Base-by-base conservation (phyloP, 2,888 invertebrate genomes). In the Chloroclystis v-ata region DNA sequence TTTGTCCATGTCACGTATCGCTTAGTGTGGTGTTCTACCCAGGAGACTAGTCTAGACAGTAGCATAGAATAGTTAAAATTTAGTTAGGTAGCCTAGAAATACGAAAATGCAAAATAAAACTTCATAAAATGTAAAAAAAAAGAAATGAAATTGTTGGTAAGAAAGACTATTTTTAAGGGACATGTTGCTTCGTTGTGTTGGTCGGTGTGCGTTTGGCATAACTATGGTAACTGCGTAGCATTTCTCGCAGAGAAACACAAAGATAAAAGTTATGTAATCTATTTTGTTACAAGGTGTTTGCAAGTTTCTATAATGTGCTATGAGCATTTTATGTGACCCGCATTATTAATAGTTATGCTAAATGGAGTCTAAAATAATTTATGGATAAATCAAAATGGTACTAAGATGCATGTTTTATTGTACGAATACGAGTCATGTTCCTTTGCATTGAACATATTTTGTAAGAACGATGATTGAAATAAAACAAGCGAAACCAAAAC, bases 111-210 rank as follows among this genome's bases (percentile, higher is more conserved):
- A 87, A 89, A 84, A 82, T 84, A 85, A 81, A 87, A 82, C 78
- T 80, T 80, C 75, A 86, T 83, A 88, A 87, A 86, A 85, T 83
- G 80, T 84, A 88, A 86, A 88, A 88, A 86, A 88, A 85, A 81
- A 65, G 81, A 78, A 81, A 89, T 86, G 87, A 90, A 89, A 89
- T 89, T 89, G 89, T 90, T 86, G 85, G 84, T 89, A 89, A 89
- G 89, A 89, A 88, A 89, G 89, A 89, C 84, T 90, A 90, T 90
- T 90, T 90, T 90, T 89, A 89, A 86, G 85, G 86, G 77, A 85
- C 84, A 85, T 86, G 86, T 88, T 84, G 88, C 89, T 86, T 87
- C 82, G 83, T 87, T 87, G 81, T 82, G 84, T 88, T 87, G 80
- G 70, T 74, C 45, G 33, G 78, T 80, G 81, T 67, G 78, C 24